These are phyloP conservation scores for Aspidapion aeneum DNA, from an alignment of 2,888 invertebrate genomes.

Conservation along the genomic window DNA sequence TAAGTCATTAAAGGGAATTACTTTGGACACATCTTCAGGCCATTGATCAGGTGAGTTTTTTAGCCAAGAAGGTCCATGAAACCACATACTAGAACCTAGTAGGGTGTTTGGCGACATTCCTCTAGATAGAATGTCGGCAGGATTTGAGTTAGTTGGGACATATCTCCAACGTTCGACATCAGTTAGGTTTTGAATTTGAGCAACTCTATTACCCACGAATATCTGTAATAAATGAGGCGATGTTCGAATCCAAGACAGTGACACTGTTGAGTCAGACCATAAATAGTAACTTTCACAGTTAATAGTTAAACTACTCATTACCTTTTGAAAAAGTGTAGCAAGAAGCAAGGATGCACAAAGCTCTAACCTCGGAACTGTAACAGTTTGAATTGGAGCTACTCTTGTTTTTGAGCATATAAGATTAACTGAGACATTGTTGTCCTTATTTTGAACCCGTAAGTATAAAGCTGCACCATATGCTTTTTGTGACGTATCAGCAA, in stretches of 20 bases:
- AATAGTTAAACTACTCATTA: too few relatives aligned
- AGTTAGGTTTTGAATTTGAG: not conserved
- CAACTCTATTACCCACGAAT: not conserved
- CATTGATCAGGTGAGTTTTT: too few relatives aligned
- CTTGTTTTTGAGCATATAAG: not conserved
- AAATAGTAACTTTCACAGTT: not conserved
- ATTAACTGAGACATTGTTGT: not conserved
- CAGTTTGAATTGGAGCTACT: not conserved
- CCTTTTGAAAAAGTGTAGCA: not conserved
- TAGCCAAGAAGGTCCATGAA: too few relatives aligned
- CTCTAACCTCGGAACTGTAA: not conserved
- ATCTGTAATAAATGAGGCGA: not conserved
- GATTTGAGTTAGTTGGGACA: not conserved
- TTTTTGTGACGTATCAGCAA: not conserved
- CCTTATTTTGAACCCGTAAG: not conserved
- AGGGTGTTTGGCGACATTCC: not conserved
- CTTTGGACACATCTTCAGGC: too few relatives aligned
- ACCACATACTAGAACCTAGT: too few relatives aligned
- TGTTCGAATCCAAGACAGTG: not conserved
- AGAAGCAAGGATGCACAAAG: not conserved
- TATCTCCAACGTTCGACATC: not conserved
- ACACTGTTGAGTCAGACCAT: not conserved
- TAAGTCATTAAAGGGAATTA: too few relatives aligned
- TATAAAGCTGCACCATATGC: not conserved
- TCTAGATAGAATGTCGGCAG: not conserved